phyloP scores from a whole-genome alignment of 2,888 invertebrate genomes.

The Zelleria hepariella region DNA sequence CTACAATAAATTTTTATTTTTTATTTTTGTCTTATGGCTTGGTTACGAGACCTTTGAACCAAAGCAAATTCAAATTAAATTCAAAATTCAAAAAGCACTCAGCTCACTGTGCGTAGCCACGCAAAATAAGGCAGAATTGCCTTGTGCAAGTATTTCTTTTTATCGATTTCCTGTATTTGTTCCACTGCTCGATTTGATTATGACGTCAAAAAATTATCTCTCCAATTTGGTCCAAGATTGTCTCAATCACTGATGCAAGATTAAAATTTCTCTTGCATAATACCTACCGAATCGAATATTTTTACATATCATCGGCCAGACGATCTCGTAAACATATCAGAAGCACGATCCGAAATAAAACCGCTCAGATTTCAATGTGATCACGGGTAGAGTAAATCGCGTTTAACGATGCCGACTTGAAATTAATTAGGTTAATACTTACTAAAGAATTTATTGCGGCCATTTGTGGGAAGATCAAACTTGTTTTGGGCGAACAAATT shows the following conservation, averaged over 20 bases:
- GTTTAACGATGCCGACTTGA: not conserved
- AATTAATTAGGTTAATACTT: conserved; percentile 3
- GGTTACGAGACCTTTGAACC: too few relatives aligned
- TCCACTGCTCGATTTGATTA: too few relatives aligned
- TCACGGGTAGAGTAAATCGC: not conserved
- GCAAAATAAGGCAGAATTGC: too few relatives aligned
- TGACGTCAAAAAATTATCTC: too few relatives aligned
- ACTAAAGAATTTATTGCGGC: not conserved
- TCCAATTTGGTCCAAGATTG: not conserved
- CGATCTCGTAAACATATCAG: not conserved
- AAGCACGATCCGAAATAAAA: not conserved
- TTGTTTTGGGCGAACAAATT: not conserved
- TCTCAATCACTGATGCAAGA: not conserved
- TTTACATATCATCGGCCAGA: not conserved
- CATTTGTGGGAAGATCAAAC: conserved; percentile 1
- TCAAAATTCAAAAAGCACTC: too few relatives aligned
- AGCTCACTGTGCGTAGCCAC: too few relatives aligned
- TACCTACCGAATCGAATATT: too few relatives aligned
- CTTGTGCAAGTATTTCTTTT: too few relatives aligned
- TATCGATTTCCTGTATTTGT: too few relatives aligned
- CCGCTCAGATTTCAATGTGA: not conserved
- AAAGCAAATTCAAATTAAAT: too few relatives aligned
- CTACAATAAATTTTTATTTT: not conserved
- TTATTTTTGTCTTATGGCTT: too few relatives aligned
- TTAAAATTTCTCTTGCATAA: not conserved